These are phyloP conservation scores for Typhlichthys subterraneus DNA, from an alignment of 2,797 vertebrate species.

Conservation along the genomic window DNA sequence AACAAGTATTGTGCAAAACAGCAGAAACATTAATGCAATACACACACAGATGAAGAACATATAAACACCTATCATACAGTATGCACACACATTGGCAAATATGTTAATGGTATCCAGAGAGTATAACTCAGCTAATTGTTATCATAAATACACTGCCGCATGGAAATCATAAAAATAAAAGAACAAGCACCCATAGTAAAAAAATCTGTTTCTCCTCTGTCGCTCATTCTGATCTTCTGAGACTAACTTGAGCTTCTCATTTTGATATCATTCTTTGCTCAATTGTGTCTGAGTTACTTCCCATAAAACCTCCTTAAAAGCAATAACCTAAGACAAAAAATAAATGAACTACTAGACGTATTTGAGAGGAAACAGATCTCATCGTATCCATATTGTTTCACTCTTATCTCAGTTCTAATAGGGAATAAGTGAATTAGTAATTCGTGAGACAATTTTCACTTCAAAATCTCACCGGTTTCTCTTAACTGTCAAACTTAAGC, in stretches of 20 bases:
- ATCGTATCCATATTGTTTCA: too few species aligned
- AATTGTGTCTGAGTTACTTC: slow-evolving; percentile 10
- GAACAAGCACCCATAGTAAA: not conserved
- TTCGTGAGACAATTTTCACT: not conserved
- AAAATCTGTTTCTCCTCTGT: not conserved
- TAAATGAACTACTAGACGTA: not conserved
- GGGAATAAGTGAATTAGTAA: too few species aligned
- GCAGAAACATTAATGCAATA: too few species aligned
- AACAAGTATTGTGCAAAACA: too few species aligned
- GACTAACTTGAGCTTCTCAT: not conserved
- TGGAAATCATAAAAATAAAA: too few species aligned
- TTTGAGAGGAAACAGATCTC: not conserved
- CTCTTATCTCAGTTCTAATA: too few species aligned
- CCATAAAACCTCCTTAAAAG: not conserved
- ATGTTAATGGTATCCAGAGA: too few species aligned
- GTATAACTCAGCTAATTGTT: too few species aligned
- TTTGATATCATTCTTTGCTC: slow-evolving; percentile 13
- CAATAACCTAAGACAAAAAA: not conserved
- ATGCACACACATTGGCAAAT: too few species aligned
- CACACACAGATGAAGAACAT: too few species aligned
- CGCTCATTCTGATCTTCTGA: not conserved
- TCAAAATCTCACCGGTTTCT: not conserved
- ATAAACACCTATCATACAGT: too few species aligned
- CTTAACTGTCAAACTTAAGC: not conserved
- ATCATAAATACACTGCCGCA: too few species aligned